phyloP scores from a whole-genome alignment of 1,140 invertebrate genomes.

The Drosophila pachea region DNA sequence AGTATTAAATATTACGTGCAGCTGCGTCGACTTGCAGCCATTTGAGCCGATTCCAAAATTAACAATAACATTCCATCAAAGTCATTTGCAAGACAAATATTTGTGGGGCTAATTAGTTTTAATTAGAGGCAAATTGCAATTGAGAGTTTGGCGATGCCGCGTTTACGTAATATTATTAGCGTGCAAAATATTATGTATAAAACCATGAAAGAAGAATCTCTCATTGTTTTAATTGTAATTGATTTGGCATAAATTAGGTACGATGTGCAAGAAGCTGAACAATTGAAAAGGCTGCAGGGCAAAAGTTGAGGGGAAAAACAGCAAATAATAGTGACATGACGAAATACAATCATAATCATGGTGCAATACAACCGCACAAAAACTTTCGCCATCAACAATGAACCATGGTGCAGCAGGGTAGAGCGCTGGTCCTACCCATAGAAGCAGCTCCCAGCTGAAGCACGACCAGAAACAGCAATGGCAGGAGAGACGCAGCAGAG shows the following conservation, averaged over 20 bases:
- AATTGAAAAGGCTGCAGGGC: conserved; percentile 47
- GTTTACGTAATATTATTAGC: conserved; percentile 44
- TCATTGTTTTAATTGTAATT: conserved; percentile 48
- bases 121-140: conserved; percentile 47
- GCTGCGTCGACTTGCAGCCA: not conserved
- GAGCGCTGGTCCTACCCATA: not conserved
- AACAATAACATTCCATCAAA: conserved; percentile 69
- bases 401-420: not conserved
- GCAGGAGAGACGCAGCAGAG: conserved; percentile 31
- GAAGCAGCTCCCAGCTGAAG: not conserved
- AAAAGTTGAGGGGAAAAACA: conserved; percentile 72
- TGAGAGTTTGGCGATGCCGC: conserved; percentile 34
- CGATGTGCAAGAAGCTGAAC: conserved; percentile 15
- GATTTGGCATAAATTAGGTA: conserved; percentile 57
- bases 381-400: conserved; percentile 71
- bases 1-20: conserved; percentile 1
- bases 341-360: conserved; percentile 75
- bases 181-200: conserved; percentile 7
- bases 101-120: conserved; percentile 66
- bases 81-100: conserved; percentile 68
- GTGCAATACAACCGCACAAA: conserved; percentile 59
- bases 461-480: not conserved
- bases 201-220: conserved; percentile 13
- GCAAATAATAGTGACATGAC: conserved; percentile 76
- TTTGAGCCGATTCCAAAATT: conserved; percentile 35